These are phyloP conservation scores for Malthinus seriepunctatus DNA, from an alignment of 2,888 invertebrate genomes.

Conservation along the genomic window DNA sequence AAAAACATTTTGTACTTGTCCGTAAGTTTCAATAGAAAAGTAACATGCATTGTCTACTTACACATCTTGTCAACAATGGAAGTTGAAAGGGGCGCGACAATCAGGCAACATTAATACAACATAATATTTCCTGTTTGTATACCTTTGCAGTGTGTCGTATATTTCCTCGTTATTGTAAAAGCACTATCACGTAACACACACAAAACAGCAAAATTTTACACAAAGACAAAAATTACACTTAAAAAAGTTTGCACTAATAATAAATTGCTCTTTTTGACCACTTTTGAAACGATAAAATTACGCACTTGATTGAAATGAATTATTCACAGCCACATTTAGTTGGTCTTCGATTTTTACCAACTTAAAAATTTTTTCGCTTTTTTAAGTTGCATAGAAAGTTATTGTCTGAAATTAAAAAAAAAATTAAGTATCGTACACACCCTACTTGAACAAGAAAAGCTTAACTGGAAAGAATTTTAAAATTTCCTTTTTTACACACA, in stretches of 20 bases:
- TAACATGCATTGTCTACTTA: conserved; percentile 49
- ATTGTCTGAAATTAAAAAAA: conserved; percentile 1
- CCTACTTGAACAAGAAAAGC: not conserved
- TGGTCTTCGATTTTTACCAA: not conserved
- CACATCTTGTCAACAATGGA: conserved; percentile 41
- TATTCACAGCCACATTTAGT: conserved; percentile 3
- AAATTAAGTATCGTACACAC: not conserved
- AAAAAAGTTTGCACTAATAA: not conserved
- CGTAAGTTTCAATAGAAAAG: not conserved
- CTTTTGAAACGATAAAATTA: not conserved
- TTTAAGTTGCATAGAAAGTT: not conserved
- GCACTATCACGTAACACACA: conserved; percentile 7
- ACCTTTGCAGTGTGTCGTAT: conserved; percentile 13
- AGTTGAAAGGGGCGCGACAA: conserved; percentile 42
- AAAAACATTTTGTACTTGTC: conserved; percentile 4
- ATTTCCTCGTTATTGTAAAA: conserved; percentile 6
- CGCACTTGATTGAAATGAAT: not conserved
- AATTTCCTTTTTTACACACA: no score
- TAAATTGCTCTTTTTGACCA: no score
- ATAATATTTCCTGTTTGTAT: conserved; percentile 26
- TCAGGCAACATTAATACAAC: conserved; percentile 41
- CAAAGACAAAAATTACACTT: not conserved
- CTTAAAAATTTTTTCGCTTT: not conserved
- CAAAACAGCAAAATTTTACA: conserved; percentile 1
- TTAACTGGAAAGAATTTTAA: not conserved